Evolutionary conservation across 2,797 vertebrate genomes (phyloP), one percentile per base, ranked within the genome.

Genomic region (Chloroceryle amazona): DNA sequence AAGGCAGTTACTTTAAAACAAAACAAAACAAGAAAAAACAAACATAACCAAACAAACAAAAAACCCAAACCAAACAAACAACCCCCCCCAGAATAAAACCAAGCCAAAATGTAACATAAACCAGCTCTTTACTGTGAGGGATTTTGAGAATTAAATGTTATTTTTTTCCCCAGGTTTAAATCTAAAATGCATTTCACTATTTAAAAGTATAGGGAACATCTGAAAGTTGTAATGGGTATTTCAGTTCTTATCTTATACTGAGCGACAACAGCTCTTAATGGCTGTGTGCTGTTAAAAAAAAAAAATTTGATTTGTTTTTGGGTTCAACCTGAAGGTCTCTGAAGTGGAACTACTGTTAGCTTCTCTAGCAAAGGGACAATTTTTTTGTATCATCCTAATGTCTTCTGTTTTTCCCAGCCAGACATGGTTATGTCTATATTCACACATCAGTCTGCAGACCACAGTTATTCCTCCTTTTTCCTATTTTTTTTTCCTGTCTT

Each of bases 401-500:
- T 44, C 7, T 39, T 68, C 35, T 55, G 1, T 67, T 74, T 89
- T 91, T 66, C 25, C 17, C 5, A 41, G 73, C n/a, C 7, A 46
- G 19, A 10, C 8, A 42, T 7, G 5, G 1, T n/a, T 67, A 66
- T 16, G 3, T 82, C 51, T 73, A 3, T 33, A 68, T 60, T 19
- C 33, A 71, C 63, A n/a, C 1, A 1, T 55, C 46, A 46, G 57
- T 49, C 18, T 2, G 0, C 19, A 73, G 22, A 71, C 23, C 21
- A 33, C 11, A 31, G 16, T 74, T 80, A 37, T 37, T 82, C 3
- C 10, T 83, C 16, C n/a, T 55, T 74, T 86, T 62, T 42, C 31
- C 23, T 65, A 3, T 16, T 90, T 90, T 89, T 93, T 90, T 89
- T 92, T 33, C 5, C 10, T 29, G 9, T 84, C 11, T 74, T 79